These are phyloP conservation scores for Dendrophyllia cribrosa DNA, from an alignment of 64 coral and sea anemone genomes.

Conservation along the genomic window DNA sequence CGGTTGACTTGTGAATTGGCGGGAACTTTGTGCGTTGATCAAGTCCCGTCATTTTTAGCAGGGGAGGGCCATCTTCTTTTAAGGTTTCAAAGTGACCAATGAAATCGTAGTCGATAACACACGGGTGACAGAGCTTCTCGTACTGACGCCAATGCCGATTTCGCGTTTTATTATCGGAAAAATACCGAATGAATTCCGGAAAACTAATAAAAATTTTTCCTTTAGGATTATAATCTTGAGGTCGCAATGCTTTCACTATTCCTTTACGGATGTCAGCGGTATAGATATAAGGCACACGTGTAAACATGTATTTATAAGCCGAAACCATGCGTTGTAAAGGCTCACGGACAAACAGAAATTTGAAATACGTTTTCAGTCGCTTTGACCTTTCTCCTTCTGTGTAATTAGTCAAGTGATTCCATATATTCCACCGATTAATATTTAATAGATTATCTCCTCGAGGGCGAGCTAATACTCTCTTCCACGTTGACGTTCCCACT, in stretches of 20 bases:
- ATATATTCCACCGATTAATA: not conserved
- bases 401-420: not conserved
- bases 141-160: constrained; percentile 7
- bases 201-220: not conserved
- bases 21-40: not conserved
- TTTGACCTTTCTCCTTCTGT: not conserved
- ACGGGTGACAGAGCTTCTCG: constrained; percentile 2
- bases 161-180: not conserved
- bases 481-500: not conserved
- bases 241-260: not conserved
- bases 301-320: not conserved
- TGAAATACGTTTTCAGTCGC: not conserved
- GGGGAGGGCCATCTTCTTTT: not conserved
- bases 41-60: not conserved
- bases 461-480: not conserved
- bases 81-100: constrained; percentile 17
- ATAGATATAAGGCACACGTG: too few relatives aligned
- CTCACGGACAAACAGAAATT: constrained; percentile 5
- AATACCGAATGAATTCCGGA: constrained; percentile 17
- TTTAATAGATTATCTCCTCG: not conserved
- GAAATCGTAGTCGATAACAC: constrained; percentile 17
- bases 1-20: constrained; percentile 5
- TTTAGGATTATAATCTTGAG: not conserved
- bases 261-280: not conserved
- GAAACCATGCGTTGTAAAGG: not conserved